Conservation (phyloP, 2,888 invertebrate genomes). For the Ctena decussata region DNA sequence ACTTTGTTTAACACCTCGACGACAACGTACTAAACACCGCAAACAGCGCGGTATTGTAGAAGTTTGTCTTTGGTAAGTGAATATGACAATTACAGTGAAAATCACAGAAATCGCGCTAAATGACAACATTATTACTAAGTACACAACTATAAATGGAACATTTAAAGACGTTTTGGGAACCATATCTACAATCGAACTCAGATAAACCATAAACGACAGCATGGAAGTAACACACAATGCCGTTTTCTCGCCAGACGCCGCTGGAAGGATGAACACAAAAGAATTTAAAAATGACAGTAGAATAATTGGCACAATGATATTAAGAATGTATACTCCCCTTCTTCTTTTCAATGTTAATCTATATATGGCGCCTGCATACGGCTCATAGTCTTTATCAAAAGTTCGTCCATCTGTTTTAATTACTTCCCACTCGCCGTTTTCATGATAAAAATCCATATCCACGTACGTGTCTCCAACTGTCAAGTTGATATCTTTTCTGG, state of each 20-base stretch:
- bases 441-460: constrained; percentile 46
- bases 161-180: constrained; percentile 51
- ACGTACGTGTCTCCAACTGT: constrained; percentile 35
- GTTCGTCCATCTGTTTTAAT: constrained; percentile 22
- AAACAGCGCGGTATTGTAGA: constrained; percentile 36
- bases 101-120: constrained; percentile 51
- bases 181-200: constrained; percentile 53
- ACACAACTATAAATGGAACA: constrained; percentile 45
- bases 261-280: constrained; percentile 50
- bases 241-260: constrained; percentile 48
- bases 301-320: constrained; percentile 50
- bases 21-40: constrained; percentile 28
- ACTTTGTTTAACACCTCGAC: not conserved
- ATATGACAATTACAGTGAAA: constrained; percentile 47
- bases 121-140: constrained; percentile 48
- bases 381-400: constrained; percentile 44
- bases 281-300: constrained; percentile 45
- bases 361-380: constrained; percentile 42
- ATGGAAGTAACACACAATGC: constrained; percentile 52
- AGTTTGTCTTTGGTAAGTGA: constrained; percentile 43
- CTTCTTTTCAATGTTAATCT: constrained; percentile 40
- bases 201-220: constrained; percentile 52
- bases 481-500: constrained; percentile 35
- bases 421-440: constrained; percentile 54
- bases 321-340: constrained; percentile 40